Percentiles rank a stretch among this genome's conserved stretches.
Evolutionary conservation across 2,797 vertebrate species (phyloP).

Genomic region (Eospalax fontanierii): DNA sequence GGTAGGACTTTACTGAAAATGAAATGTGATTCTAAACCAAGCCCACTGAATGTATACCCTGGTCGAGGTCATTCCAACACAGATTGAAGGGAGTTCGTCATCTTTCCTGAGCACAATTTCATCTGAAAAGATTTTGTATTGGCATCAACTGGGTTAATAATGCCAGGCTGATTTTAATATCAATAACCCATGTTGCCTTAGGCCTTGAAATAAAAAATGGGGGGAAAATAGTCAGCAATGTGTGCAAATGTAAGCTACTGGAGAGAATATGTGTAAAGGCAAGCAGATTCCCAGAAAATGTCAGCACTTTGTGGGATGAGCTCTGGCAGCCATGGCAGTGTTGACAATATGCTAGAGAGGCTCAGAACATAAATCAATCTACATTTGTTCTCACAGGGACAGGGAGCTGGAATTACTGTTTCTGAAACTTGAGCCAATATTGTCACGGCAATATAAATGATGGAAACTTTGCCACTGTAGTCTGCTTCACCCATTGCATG

Average conservation of each 20-base stretch:
- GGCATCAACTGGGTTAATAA: slow-evolving; percentile 65
- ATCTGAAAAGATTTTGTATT: slow-evolving; percentile 45
- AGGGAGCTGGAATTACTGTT: slow-evolving; percentile 78
- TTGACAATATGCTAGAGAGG: slow-evolving; percentile 83
- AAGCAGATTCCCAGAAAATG: slow-evolving; percentile 84
- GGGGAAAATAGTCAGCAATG: slow-evolving; percentile 48
- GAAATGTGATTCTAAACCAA: slow-evolving; percentile 19
- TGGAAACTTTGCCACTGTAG: slow-evolving; percentile 71
- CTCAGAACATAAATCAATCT: slow-evolving; percentile 82
- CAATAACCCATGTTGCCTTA: slow-evolving; percentile 64
- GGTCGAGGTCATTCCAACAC: background rate
- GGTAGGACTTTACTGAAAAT: background rate
- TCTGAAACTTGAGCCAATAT: slow-evolving; percentile 80
- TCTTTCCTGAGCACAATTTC: slow-evolving; percentile 24
- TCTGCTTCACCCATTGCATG: slow-evolving; percentile 72
- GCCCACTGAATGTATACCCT: background rate
- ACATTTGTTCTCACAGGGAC: slow-evolving; percentile 77
- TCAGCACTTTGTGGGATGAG: slow-evolving; percentile 84
- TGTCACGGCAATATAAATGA: slow-evolving; percentile 80
- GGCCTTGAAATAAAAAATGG: slow-evolving; percentile 68
- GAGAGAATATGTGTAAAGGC: slow-evolving; percentile 72
- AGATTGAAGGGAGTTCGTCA: background rate
- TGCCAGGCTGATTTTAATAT: slow-evolving; percentile 59
- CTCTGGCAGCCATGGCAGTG: slow-evolving; percentile 74
- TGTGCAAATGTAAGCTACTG: slow-evolving; percentile 69